Conservation (phyloP, 2,113 vertebrate genomes). For the Garra rufa region DNA sequence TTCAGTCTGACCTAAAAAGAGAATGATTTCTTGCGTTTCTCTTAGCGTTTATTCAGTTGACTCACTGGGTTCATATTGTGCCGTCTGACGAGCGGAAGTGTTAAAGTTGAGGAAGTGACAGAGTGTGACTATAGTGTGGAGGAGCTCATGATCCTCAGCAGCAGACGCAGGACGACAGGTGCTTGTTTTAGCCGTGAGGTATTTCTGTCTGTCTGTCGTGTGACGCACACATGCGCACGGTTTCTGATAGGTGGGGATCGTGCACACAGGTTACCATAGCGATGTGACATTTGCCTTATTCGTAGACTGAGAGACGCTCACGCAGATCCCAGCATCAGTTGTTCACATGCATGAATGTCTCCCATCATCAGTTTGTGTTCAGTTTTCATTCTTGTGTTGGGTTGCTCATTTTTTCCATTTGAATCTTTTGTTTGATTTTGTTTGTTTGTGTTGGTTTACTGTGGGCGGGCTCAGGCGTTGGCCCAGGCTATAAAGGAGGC, state of each 20-base stretch:
- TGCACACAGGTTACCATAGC: slow-evolving; percentile 16
- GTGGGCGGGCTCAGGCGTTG: slow-evolving; percentile 82
- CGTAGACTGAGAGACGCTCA: not conserved
- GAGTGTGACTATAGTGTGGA: not conserved
- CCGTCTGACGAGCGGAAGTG: no score
- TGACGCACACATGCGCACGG: not conserved
- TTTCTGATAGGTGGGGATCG: not conserved
- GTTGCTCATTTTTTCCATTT: not conserved
- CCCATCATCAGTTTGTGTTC: slow-evolving; percentile 28
- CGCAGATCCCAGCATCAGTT: not conserved
- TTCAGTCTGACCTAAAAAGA: not conserved
- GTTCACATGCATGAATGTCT: not conserved
- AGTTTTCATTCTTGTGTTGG: not conserved
- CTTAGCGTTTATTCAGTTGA: not conserved
- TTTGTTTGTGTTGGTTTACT: slow-evolving; percentile 63
- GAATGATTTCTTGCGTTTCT: not conserved
- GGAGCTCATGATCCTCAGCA: not conserved
- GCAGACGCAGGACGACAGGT: no score
- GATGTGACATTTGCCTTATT: slow-evolving; percentile 3
- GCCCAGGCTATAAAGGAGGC: slow-evolving; percentile 99
- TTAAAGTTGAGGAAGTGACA: not conserved
- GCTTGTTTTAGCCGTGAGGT: not conserved
- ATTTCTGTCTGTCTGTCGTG: not conserved
- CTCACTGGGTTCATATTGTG: not conserved
- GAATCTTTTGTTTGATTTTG: slow-evolving; percentile 35